Conservation (phyloP, 2,888 invertebrate genomes). For the Labia minor region DNA sequence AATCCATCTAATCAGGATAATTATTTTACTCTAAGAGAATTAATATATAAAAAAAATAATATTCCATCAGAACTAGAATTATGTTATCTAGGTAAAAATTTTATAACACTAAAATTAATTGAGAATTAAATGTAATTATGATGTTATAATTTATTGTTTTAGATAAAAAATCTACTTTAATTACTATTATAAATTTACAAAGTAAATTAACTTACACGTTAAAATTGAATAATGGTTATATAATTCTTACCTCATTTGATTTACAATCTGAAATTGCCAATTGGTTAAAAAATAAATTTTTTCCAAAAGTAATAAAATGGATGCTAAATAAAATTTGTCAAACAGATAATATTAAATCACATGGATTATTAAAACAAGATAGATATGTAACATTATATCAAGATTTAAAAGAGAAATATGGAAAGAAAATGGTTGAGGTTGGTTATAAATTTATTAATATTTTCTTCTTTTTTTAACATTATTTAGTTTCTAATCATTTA, state of each 20-base stretch:
- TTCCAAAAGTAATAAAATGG: slow-evolving; percentile 54
- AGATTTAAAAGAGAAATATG: slow-evolving; percentile 66
- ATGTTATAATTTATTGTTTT: slow-evolving; percentile 32
- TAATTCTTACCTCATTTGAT: slow-evolving; percentile 30
- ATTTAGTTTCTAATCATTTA: slow-evolving; percentile 33
- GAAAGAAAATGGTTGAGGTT: slow-evolving; percentile 58
- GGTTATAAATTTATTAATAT: slow-evolving; percentile 24
- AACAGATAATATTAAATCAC: neutral
- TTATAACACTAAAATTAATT: neutral
- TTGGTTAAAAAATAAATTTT: slow-evolving; percentile 48
- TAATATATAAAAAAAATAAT: neutral
- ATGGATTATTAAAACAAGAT: slow-evolving; percentile 45
- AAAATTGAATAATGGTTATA: slow-evolving; percentile 35
- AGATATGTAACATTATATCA: slow-evolving; percentile 62
- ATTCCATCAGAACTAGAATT: neutral
- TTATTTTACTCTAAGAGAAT: slow-evolving; percentile 23
- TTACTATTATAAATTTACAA: slow-evolving; percentile 37
- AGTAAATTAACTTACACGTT: slow-evolving; percentile 35
- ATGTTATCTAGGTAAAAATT: neutral
- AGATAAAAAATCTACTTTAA: slow-evolving; percentile 35
- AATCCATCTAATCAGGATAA: slow-evolving; percentile 29
- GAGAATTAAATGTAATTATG: no score
- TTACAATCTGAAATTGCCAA: slow-evolving; percentile 28
- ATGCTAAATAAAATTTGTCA: slow-evolving; percentile 35
- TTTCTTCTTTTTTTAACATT: no score